Conservation (phyloP, 2,113 vertebrate genomes). For the Bungarus multicinctus region DNA sequence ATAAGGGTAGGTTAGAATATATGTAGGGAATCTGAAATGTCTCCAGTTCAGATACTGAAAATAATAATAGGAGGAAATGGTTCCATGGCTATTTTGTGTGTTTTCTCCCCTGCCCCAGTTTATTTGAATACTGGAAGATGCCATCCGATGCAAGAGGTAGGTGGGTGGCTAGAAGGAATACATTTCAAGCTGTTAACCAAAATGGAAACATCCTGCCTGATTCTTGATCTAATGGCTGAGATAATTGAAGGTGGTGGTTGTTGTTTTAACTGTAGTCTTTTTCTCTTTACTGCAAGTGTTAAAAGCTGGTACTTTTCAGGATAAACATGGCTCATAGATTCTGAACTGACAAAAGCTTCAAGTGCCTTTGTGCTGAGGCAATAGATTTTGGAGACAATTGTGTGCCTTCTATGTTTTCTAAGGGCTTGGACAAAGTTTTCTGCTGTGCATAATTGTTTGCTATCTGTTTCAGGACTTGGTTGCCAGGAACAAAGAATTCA, state of each 20-base stretch:
- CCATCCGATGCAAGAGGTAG: neutral
- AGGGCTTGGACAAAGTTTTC: neutral
- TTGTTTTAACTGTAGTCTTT: neutral
- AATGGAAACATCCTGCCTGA: neutral
- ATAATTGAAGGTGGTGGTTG: neutral
- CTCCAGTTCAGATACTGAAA: neutral
- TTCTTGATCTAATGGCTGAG: neutral
- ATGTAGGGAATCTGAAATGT: neutral
- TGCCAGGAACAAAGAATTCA: conserved; percentile 2
- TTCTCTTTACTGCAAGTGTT: neutral
- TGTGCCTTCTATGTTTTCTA: neutral
- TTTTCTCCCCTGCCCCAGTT: neutral
- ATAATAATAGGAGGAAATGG: neutral
- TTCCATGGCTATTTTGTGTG: neutral
- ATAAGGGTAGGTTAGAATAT: neutral
- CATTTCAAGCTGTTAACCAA: neutral
- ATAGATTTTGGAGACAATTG: neutral
- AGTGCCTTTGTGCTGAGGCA: neutral
- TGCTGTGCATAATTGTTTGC: neutral
- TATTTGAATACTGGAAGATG: neutral
- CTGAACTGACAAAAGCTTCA: neutral
- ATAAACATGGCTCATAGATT: neutral
- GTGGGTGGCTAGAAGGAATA: neutral
- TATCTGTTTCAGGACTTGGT: conserved; percentile 19
- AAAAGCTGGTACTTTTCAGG: neutral